These are phyloP conservation scores for Drosophila ambigua DNA, from an alignment of 1,140 invertebrate species.

Conservation along the genomic window DNA sequence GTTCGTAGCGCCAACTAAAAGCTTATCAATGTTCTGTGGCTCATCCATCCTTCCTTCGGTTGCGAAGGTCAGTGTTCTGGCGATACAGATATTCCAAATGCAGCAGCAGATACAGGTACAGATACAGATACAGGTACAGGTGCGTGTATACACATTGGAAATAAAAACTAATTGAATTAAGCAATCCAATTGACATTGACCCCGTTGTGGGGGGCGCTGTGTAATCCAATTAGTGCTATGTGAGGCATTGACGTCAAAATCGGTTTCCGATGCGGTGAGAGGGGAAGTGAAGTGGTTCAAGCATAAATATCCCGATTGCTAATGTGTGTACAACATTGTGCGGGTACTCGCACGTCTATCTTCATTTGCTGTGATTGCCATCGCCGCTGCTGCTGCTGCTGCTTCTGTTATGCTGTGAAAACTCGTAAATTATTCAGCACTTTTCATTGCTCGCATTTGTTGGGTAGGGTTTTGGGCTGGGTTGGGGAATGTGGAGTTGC, in stretches of 20 bases:
- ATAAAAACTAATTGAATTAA: constrained; percentile 56
- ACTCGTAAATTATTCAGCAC: constrained; percentile 46
- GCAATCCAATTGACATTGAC: constrained; percentile 68
- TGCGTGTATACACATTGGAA: not conserved
- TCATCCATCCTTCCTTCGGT: constrained; percentile 16
- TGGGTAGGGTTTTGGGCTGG: no score
- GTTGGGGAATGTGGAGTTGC: constrained; percentile 48
- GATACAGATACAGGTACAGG: constrained; percentile 8
- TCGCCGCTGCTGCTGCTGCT: not conserved
- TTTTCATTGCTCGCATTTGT: constrained; percentile 60
- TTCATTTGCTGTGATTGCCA: constrained; percentile 22
- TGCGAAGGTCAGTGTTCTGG: constrained; percentile 49
- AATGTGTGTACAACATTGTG: constrained; percentile 12
- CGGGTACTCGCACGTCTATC: constrained; percentile 2
- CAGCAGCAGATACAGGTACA: constrained; percentile 1
- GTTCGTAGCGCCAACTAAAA: not conserved
- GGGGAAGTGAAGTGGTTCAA: constrained; percentile 1
- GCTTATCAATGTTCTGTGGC: constrained; percentile 43
- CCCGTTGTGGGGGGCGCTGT: constrained; percentile 35
- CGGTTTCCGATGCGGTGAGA: not conserved
- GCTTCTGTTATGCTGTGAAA: constrained; percentile 30
- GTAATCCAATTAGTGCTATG: constrained; percentile 65
- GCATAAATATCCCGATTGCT: constrained; percentile 10
- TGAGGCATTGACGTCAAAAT: constrained; percentile 49
- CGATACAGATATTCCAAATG: not conserved